Percentiles rank a stretch among this genome's conserved stretches.
Conservation (phyloP, 2,888 invertebrate genomes). For the Phengaris arion region DNA sequence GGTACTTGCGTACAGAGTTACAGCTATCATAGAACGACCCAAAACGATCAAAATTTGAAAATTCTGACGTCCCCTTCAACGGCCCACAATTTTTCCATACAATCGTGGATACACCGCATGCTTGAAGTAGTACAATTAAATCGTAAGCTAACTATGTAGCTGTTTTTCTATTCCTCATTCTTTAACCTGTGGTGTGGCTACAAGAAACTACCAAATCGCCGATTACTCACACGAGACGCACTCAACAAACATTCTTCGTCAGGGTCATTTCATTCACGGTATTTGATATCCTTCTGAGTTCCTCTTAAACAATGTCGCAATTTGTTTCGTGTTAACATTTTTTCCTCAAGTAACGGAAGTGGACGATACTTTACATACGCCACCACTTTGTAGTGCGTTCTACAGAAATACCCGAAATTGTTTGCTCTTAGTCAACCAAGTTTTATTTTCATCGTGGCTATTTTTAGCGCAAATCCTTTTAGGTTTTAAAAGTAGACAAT, state of each 20-base stretch:
- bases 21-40: too few species aligned
- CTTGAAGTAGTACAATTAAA: too few species aligned
- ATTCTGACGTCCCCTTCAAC: too few species aligned
- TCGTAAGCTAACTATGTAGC: too few species aligned
- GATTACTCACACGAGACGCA: neutral
- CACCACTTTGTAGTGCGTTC: neutral
- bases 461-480: neutral
- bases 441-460: constrained; percentile 1
- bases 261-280: neutral
- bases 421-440: constrained; percentile 14
- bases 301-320: neutral
- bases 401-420: constrained; percentile 13
- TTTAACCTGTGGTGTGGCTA: neutral
- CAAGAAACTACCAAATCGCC: neutral
- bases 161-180: too few species aligned
- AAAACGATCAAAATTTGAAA: too few species aligned
- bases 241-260: neutral
- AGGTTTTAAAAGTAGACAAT: too few species aligned
- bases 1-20: too few species aligned
- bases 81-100: too few species aligned
- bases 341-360: constrained; percentile 13
- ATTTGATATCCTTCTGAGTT: neutral
- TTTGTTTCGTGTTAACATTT: neutral
- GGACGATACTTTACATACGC: neutral
- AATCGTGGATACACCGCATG: too few species aligned